Evolutionary conservation across 2,797 vertebrate genomes (phyloP).

Genomic region (Fistularia commersonii): DNA sequence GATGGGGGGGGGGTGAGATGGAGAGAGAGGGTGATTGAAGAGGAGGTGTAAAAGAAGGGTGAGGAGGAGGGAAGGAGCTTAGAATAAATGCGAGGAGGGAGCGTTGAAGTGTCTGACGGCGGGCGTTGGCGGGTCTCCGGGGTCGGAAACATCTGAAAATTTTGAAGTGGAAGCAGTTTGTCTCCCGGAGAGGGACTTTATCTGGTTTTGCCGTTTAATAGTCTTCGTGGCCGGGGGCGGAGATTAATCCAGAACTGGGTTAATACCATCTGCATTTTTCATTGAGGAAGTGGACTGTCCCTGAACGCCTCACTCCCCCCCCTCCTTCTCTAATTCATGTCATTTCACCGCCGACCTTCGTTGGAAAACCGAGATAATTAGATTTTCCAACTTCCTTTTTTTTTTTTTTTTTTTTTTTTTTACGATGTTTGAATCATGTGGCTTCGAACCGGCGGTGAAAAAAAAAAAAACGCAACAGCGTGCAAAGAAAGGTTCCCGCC

Average conservation of each 20-base stretch:
- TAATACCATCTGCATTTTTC: slow-evolving; percentile 47
- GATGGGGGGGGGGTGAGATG: slow-evolving; percentile 32
- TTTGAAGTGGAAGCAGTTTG: slow-evolving; percentile 41
- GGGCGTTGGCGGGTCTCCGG: slow-evolving; percentile 16
- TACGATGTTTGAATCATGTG: too few species aligned
- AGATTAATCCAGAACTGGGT: slow-evolving; percentile 46
- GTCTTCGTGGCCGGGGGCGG: slow-evolving; percentile 25
- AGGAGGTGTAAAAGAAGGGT: slow-evolving; percentile 24
- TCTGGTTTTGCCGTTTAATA: slow-evolving; percentile 50
- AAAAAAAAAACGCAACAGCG: too few species aligned
- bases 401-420: too few species aligned
- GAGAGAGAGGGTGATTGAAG: slow-evolving; percentile 24
- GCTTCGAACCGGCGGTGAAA: too few species aligned
- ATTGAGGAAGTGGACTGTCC: slow-evolving; percentile 31
- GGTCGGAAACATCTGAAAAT: slow-evolving; percentile 39
- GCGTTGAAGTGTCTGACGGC: slow-evolving; percentile 18
- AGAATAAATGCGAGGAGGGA: slow-evolving; percentile 29
- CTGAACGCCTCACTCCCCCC: not conserved
- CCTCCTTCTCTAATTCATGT: too few species aligned
- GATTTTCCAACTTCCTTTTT: too few species aligned
- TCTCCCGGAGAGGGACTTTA: slow-evolving; percentile 42
- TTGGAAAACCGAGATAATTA: too few species aligned
- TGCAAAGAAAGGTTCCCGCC: too few species aligned
- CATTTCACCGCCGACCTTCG: not conserved
- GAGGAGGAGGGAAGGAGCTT: too few species aligned